Percentiles rank a stretch among this genome's conserved stretches.
Conservation (phyloP, 2,797 vertebrate genomes). For the Sebastes miniatus region DNA sequence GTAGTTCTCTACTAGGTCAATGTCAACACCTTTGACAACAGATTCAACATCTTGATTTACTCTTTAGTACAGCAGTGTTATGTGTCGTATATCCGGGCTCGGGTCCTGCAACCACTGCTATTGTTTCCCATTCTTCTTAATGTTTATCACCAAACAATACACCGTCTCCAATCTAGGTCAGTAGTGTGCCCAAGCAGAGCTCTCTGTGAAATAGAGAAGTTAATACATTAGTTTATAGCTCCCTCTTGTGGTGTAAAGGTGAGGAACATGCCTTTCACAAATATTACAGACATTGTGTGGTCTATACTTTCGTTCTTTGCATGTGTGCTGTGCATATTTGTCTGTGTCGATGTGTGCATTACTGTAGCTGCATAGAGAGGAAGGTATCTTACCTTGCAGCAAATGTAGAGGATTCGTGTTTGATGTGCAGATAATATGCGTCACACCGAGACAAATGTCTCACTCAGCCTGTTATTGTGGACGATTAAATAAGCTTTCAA, state of each 20-base stretch:
- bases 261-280: background rate
- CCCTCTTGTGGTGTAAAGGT: constrained; percentile 68
- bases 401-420: background rate
- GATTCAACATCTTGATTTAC: background rate
- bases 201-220: background rate
- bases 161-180: constrained; percentile 41
- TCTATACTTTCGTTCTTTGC: background rate
- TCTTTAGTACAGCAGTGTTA: background rate
- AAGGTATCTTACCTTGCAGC: background rate
- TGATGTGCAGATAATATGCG: background rate
- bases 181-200: background rate
- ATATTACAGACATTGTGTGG: background rate
- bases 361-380: background rate
- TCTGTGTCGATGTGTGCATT: background rate
- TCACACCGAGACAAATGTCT: background rate
- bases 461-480: background rate
- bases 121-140: background rate
- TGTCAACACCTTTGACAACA: too few relatives aligned
- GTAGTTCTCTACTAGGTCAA: too few relatives aligned
- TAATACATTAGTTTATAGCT: constrained; percentile 40
- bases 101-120: background rate
- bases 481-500: background rate
- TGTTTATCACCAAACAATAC: constrained; percentile 2
- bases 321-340: background rate
- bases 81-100: background rate